A percentile compares a stretch with the other conserved stretches of the same genome.
Evolutionary conservation across 2,113 vertebrate species (phyloP).

Genomic region (Forbesichthys papilliferus): DNA sequence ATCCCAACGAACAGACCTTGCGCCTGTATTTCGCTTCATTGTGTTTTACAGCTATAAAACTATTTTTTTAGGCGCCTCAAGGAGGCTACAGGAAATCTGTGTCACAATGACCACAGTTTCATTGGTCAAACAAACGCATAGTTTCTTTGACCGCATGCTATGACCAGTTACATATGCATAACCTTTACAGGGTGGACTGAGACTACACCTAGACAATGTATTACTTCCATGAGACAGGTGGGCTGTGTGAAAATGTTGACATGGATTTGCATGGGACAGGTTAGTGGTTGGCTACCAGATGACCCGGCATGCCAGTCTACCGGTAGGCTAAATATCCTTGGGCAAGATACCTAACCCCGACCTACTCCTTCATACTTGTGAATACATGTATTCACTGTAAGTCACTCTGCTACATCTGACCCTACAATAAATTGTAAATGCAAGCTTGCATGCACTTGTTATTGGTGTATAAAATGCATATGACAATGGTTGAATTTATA

Average conservation of each 20-base stretch:
- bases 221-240: neutral
- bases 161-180: neutral
- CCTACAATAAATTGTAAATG: no score
- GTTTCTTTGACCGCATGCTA: slow-evolving; percentile 7
- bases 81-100: slow-evolving; percentile 61
- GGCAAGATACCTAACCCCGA: no score
- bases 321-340: no score
- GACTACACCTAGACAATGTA: neutral
- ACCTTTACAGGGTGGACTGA: neutral
- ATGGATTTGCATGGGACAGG: no score
- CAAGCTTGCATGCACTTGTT: no score
- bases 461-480: no score
- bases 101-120: slow-evolving; percentile 50
- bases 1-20: slow-evolving; percentile 13
- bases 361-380: no score
- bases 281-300: no score
- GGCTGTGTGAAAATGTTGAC: neutral
- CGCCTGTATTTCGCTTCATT: slow-evolving; percentile 37
- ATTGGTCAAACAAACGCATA: neutral
- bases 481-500: no score
- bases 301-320: no score
- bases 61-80: slow-evolving; percentile 34
- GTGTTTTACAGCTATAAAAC: slow-evolving; percentile 37
- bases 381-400: no score
- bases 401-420: no score